Evolutionary conservation across 2,888 invertebrate genomes (phyloP).

Genomic region (Operophtera brumata): DNA sequence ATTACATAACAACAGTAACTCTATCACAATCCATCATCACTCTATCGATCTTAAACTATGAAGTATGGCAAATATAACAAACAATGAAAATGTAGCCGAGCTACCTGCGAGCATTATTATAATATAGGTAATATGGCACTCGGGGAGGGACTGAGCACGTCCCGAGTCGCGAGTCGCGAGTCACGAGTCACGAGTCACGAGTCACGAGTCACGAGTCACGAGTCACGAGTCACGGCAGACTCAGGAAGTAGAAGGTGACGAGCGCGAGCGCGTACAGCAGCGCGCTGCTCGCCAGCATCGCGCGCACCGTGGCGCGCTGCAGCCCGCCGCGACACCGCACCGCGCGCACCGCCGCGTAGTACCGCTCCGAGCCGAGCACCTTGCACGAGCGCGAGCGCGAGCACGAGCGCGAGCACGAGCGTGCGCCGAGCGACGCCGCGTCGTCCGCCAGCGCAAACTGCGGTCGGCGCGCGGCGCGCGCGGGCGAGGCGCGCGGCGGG

Average conservation of each 20-base stretch:
- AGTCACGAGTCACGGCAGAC: conserved; percentile 53
- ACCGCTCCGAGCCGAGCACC: conserved; percentile 56
- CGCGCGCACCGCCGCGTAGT: conserved; percentile 56
- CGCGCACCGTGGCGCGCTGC: conserved; percentile 66
- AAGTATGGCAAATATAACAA: no score
- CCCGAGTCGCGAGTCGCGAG: no score
- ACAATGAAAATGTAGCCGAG: no score
- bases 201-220: not conserved
- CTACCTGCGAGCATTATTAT: no score
- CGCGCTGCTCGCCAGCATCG: conserved; percentile 79
- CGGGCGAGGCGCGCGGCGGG: conserved; percentile 26
- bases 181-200: conserved; percentile 39
- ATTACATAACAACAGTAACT: no score
- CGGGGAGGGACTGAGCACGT: not conserved
- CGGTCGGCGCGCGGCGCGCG: conserved; percentile 34
- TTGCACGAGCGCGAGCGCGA: conserved; percentile 49
- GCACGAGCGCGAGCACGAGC: no score
- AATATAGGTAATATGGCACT: no score
- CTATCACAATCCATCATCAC: no score
- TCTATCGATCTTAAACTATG: no score
- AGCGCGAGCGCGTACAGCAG: conserved; percentile 62
- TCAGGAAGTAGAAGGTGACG: conserved; percentile 69
- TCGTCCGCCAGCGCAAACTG: conserved; percentile 45
- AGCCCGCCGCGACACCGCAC: conserved; percentile 55
- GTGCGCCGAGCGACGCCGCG: conserved; percentile 34